A percentile compares a stretch with the other conserved stretches of the same genome.
Evolutionary conservation across 2,113 vertebrate species (phyloP).

Genomic region (Uria aalge): DNA sequence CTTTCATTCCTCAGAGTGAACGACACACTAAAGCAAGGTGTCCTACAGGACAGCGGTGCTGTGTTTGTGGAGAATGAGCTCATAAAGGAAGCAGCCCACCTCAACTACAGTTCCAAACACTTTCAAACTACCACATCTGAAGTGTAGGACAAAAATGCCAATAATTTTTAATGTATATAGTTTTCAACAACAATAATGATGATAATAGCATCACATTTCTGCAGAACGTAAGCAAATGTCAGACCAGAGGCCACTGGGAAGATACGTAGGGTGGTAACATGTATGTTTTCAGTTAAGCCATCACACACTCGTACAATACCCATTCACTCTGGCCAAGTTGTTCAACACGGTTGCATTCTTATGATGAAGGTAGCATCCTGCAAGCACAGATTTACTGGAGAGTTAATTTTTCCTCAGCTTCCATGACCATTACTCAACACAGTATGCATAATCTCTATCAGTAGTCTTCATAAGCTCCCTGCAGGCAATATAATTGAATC

Average conservation of each 20-base stretch:
- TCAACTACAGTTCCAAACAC: neutral
- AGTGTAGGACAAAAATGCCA: neutral
- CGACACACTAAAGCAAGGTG: neutral
- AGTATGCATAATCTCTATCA: neutral
- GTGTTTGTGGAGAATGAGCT: neutral
- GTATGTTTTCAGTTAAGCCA: neutral
- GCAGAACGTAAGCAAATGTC: neutral
- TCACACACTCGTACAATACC: fast-evolving
- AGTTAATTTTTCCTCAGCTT: neutral
- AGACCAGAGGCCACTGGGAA: neutral
- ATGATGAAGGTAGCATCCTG: neutral
- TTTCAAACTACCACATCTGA: neutral
- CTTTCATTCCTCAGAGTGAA: neutral
- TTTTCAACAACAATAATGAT: neutral
- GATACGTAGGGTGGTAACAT: fast-evolving
- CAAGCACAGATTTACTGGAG: neutral
- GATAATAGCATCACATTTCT: neutral
- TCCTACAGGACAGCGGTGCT: neutral
- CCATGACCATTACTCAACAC: neutral
- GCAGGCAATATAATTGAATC: neutral
- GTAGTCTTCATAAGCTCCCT: neutral
- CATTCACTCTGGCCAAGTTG: neutral
- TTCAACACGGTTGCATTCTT: neutral
- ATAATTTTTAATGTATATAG: neutral
- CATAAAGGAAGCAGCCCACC: neutral